These are phyloP conservation scores for Bombus fervidus DNA, from an alignment of 1,140 invertebrate genomes.

Conservation along the genomic window DNA sequence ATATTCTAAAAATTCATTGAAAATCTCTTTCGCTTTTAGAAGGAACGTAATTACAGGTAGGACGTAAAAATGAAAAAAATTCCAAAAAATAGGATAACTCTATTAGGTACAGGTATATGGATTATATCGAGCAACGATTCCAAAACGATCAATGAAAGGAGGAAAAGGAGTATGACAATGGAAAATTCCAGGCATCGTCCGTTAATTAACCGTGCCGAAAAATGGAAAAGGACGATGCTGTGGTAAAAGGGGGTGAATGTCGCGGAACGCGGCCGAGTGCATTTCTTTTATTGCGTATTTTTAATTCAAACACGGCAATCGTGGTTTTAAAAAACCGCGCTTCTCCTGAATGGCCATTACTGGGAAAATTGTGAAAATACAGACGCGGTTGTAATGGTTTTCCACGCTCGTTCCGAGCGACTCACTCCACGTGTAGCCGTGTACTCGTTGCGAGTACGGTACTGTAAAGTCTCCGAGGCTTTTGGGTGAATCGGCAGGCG, in stretches of 20 bases:
- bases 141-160: background rate
- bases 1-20: background rate
- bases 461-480: constrained; percentile 67
- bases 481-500: constrained; percentile 52
- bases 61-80: background rate
- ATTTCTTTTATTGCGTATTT: background rate
- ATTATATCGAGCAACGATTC: background rate
- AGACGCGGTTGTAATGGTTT: background rate
- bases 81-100: no score
- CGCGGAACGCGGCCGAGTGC: background rate
- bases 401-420: background rate
- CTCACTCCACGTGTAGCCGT: background rate
- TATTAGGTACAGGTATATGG: background rate
- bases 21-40: background rate
- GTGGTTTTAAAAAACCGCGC: background rate
- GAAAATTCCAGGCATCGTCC: background rate
- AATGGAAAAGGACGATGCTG: background rate
- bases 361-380: constrained; percentile 9
- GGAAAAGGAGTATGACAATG: no score
- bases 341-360: background rate
- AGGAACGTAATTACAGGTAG: background rate
- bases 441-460: constrained; percentile 16
- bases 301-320: constrained; percentile 14
- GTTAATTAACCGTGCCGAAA: background rate
- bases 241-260: background rate